Evolutionary conservation across 2,888 invertebrate genomes (phyloP).

Genomic region (Caprella mutica): DNA sequence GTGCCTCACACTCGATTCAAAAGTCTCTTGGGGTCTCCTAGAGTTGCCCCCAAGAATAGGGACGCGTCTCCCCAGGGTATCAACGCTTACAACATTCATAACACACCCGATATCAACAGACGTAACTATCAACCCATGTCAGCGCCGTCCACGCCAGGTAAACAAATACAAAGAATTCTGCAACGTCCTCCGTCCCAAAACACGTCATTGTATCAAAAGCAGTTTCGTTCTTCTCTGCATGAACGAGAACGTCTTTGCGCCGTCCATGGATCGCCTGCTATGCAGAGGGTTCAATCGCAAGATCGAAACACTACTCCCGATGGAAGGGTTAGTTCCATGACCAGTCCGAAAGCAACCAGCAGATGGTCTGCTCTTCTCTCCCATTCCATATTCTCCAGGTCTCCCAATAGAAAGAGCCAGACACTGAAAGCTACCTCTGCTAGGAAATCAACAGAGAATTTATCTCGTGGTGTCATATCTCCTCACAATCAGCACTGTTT

Average conservation of each 20-base stretch:
- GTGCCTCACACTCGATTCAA: conserved; percentile 23
- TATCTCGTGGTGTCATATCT: background rate
- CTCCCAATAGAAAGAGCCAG: conserved; percentile 28
- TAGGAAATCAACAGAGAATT: background rate
- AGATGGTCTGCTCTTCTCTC: conserved; percentile 30
- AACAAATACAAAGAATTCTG: conserved; percentile 19
- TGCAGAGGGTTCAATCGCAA: background rate
- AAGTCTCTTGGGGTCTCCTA: conserved; percentile 26
- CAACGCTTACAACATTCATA: conserved; percentile 16
- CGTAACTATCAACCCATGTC: conserved; percentile 23
- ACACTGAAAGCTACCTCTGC: conserved; percentile 6
- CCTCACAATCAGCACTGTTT: background rate
- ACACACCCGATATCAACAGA: conserved; percentile 28
- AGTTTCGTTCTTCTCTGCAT: conserved; percentile 28
- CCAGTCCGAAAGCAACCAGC: conserved; percentile 26
- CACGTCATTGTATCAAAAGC: conserved; percentile 18
- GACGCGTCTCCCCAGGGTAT: conserved; percentile 22
- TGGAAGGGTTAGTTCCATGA: background rate
- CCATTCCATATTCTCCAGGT: conserved; percentile 26
- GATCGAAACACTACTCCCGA: background rate
- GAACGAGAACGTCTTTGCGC: conserved; percentile 28
- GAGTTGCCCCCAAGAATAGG: conserved; percentile 27
- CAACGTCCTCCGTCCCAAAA: conserved; percentile 11
- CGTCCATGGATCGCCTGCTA: conserved; percentile 19
- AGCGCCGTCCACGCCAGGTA: conserved; percentile 30